Evolutionary conservation across 2,888 invertebrate genomes (phyloP), one percentile per base, ranked within the genome.

Genomic region (Cecidostiba fungosa): DNA sequence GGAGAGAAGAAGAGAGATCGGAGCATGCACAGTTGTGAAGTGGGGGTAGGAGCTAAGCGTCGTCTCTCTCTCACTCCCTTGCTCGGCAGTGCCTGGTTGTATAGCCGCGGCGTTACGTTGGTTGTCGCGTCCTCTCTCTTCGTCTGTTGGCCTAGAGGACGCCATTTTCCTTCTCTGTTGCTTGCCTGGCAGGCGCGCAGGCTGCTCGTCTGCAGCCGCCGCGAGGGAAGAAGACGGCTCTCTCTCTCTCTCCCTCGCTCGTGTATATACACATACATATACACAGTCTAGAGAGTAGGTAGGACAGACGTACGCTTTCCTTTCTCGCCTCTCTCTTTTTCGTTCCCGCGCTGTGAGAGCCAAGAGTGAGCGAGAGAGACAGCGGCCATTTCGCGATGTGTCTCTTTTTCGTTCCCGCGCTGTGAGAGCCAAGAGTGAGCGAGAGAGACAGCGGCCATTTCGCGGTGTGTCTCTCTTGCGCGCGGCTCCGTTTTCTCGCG

Each of bases 141-240:
- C 76, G 74, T 85, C 72, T 70, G 74, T 66, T 54, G 69, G 54
- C 84, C 50, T 78, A 79, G 69, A n/a, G 66, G 76, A 83, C 47
- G 87, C 85, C 87, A 87, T 87, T 85, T 85, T 87, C 87, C 70
- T 87, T 85, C 87, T 85, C 85, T 85, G 84, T 85, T 79, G 19
- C 16, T 59, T 59, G n/a, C 39, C 70, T 77, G 10, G 50, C 50
- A n/a, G n/a, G 54, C 54, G n/a, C 19, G 50, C 76, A 29, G 50
- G 23, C 59, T 23, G 36, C 47, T 26, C 47, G 54, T 8, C 54
- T n/a, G n/a, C 54, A 59, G 54, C 54, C 54, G 54, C 36, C n/a
- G 73, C 39, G 39, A 39, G 39, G 43, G 73, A 73, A 47, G 74
- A 74, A 74, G 74, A 47, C 32, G 39, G 19, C 66, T 76, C 59